Evolutionary conservation across 1,140 invertebrate species (phyloP).

Genomic region (Littorina saxatilis): DNA sequence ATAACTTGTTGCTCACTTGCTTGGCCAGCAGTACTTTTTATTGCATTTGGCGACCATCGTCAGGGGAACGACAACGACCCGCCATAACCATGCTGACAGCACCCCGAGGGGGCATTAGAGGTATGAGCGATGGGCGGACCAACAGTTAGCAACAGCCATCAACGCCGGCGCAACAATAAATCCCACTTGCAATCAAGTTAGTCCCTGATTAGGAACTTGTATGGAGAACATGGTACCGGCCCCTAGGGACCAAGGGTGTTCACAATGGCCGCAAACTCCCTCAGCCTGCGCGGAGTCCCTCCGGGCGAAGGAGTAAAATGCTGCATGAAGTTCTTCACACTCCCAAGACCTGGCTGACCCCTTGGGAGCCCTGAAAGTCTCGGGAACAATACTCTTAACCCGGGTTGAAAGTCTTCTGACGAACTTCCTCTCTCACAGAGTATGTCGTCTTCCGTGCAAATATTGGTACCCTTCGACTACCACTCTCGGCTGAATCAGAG

Average conservation of each 20-base stretch:
- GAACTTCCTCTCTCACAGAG: no score
- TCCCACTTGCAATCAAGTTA: constrained; percentile 27
- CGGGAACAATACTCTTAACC: no score
- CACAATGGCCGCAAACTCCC: no score
- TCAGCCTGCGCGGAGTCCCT: no score
- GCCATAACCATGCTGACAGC: neutral
- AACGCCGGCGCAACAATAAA: constrained; percentile 22
- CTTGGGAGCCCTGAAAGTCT: no score
- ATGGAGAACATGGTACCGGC: neutral
- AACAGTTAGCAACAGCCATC: constrained; percentile 26
- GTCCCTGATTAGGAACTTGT: neutral
- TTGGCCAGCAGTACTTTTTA: neutral
- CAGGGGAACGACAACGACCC: neutral
- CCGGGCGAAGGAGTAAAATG: no score
- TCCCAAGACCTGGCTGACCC: no score
- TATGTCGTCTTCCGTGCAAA: no score
- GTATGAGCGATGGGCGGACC: constrained; percentile 9
- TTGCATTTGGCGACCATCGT: neutral
- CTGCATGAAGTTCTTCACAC: no score
- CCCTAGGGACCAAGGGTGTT: neutral
- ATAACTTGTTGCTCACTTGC: neutral
- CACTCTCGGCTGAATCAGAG: no score
- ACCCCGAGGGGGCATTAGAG: constrained; percentile 16
- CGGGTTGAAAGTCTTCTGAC: no score
- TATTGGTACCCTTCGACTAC: no score